Percentiles rank a stretch among this genome's conserved stretches.
Conservation (phyloP, 2,888 invertebrate species). For the Siphlonurus alternatus region DNA sequence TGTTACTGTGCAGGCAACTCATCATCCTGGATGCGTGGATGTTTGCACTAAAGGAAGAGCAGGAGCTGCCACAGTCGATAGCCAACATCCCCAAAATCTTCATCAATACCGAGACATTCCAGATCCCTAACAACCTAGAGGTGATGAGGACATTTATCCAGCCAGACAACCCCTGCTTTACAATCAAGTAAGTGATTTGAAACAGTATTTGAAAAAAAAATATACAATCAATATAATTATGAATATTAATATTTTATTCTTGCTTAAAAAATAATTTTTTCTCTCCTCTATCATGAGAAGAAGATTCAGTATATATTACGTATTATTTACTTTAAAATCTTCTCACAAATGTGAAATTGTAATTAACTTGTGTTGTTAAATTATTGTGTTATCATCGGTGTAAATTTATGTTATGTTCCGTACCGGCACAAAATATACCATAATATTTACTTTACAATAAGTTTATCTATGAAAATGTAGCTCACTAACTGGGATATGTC, state of each 20-base stretch:
- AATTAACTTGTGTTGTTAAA: too few relatives aligned
- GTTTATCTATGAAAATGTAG: background rate
- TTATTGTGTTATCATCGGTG: background rate
- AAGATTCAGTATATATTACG: too few relatives aligned
- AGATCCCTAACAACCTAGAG: background rate
- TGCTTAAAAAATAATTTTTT: too few relatives aligned
- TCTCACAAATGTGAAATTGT: too few relatives aligned
- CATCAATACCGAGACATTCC: background rate
- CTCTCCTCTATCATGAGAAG: too few relatives aligned
- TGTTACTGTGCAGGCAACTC: background rate
- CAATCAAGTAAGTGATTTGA: background rate
- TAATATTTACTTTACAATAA: conserved; percentile 1
- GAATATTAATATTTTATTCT: too few relatives aligned
- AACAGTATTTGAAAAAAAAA: too few relatives aligned
- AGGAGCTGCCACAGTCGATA: background rate
- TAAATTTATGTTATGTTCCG: background rate
- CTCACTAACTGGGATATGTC: background rate
- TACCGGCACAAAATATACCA: too few relatives aligned
- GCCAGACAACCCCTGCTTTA: background rate
- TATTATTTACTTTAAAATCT: too few relatives aligned
- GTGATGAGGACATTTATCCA: background rate
- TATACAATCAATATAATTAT: too few relatives aligned
- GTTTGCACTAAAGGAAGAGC: background rate
- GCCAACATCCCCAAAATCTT: background rate
- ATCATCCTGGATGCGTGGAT: background rate